These are phyloP conservation scores for Plectus sambesii DNA, from an alignment of 1,140 invertebrate genomes.

Conservation along the genomic window DNA sequence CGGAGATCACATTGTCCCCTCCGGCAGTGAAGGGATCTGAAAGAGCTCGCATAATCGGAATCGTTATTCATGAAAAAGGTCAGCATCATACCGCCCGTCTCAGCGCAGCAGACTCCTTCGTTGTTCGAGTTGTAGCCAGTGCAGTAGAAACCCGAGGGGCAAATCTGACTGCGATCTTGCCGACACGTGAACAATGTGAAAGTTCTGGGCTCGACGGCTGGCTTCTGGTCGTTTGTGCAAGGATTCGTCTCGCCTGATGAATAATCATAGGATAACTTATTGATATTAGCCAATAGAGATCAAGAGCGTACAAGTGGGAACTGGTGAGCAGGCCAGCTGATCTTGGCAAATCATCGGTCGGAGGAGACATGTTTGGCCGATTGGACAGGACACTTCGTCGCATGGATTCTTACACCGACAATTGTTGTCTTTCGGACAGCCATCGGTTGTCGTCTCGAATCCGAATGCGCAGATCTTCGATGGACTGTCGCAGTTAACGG, in stretches of 20 bases:
- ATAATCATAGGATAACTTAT: slow-evolving; percentile 9
- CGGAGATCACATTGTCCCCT: no score
- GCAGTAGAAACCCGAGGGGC: slow-evolving; percentile 26
- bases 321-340: slow-evolving; percentile 30
- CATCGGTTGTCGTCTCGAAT: slow-evolving; percentile 27
- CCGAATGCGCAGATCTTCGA: slow-evolving; percentile 31
- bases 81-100: no score
- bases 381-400: slow-evolving; percentile 30
- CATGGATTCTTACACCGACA: slow-evolving; percentile 34
- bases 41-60: no score
- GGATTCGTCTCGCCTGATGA: slow-evolving; percentile 23
- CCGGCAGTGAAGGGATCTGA: no score
- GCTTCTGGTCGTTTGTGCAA: slow-evolving; percentile 23
- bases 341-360: slow-evolving; percentile 19
- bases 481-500: slow-evolving; percentile 21
- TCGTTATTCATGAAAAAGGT: no score
- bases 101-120: slow-evolving; percentile 30
- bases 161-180: slow-evolving; percentile 16
- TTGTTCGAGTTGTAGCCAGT: slow-evolving; percentile 22
- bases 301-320: slow-evolving; percentile 29
- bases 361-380: slow-evolving; percentile 23
- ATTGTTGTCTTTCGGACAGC: slow-evolving; percentile 32
- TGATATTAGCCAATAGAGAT: slow-evolving; percentile 2
- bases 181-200: slow-evolving; percentile 28
- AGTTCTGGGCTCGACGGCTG: slow-evolving; percentile 20